Base-by-base conservation (phyloP, 2,113 vertebrate species). In the Dromaius novaehollandiae region DNA sequence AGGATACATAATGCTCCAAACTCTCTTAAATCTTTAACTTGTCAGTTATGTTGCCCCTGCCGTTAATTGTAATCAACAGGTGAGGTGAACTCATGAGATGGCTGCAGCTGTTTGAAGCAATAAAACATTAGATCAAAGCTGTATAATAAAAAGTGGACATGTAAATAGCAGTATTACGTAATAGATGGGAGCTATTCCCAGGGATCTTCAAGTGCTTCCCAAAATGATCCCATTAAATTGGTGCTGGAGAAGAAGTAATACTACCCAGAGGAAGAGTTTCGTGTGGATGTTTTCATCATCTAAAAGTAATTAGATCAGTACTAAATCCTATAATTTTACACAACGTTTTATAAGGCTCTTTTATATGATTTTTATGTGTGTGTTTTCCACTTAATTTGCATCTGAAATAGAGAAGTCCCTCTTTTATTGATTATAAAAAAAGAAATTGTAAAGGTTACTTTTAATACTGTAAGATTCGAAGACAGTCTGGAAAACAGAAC, bases 201-300 rank as follows among this genome's bases (percentile, higher is more conserved):
- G 22, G 30, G 66, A 25, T 71, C 30, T 51, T 88, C 28, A 65
- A 81, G 20, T 69, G 53, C n/a, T 73, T 79, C 30, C 32, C 9
- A 4, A 42, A 75, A 46, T 50, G 11, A 38, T 48, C 77, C 28
- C 1, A 0, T 90, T 2, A 1, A 65, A n/a, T 51, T 1, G 1
- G 16, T 50, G 40, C 40, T 89, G 51, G 79, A 56, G 82, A 32
- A 46, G 82, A 50, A 82, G 13, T 77, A 87, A 63, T 63, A 56
- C 20, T 79, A 25, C 24, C 2, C 36, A 36, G 58, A 74, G 13
- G 40, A 90, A 86, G 30, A 56, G 9, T 55, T 69, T 28, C 32
- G 14, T 42, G 4, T 70, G 40, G 58, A 63, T 66, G 53, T 26
- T 73, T 77, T 50, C 46, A 11, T 92, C 26, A 76, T 86, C 11